These are phyloP conservation scores for Pemphredon lugubris DNA, from an alignment of 2,888 invertebrate species.

Conservation along the genomic window DNA sequence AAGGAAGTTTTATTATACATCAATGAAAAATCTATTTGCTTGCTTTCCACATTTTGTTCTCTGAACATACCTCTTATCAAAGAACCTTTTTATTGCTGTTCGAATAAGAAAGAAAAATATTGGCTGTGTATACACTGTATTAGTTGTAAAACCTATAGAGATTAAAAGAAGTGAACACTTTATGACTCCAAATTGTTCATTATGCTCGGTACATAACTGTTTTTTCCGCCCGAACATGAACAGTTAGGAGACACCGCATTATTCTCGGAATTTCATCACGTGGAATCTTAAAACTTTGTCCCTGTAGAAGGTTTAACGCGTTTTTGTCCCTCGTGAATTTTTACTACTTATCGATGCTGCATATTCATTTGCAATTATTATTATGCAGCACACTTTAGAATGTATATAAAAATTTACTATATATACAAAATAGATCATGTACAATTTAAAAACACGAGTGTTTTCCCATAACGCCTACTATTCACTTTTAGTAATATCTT, in stretches of 20 bases:
- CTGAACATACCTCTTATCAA: slow-evolving; percentile 8
- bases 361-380: slow-evolving; percentile 19
- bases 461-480: slow-evolving; percentile 15
- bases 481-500: slow-evolving; percentile 18
- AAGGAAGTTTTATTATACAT: slow-evolving; percentile 39
- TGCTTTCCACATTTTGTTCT: slow-evolving; percentile 57
- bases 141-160: not conserved
- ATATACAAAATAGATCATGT: slow-evolving; percentile 55
- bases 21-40: slow-evolving; percentile 26
- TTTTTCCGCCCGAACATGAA: too few relatives aligned
- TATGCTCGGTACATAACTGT: too few relatives aligned
- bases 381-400: slow-evolving; percentile 28
- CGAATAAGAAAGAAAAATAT: not conserved
- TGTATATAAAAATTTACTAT: slow-evolving; percentile 59
- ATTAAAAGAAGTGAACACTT: not conserved
- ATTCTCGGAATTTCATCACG: slow-evolving; percentile 9
- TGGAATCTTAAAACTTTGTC: slow-evolving; percentile 44
- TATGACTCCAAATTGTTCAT: not conserved
- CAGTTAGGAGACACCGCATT: slow-evolving; percentile 21
- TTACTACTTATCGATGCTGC: slow-evolving; percentile 21
- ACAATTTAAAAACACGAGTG: slow-evolving; percentile 41
- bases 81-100: slow-evolving; percentile 1
- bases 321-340: slow-evolving; percentile 17
- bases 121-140: not conserved
- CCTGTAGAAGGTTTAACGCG: too few relatives aligned